A percentile compares a stretch with the other conserved stretches of the same genome.
Evolutionary conservation across 2,888 invertebrate species (phyloP).

Genomic region (Scaptomyza reducta): DNA sequence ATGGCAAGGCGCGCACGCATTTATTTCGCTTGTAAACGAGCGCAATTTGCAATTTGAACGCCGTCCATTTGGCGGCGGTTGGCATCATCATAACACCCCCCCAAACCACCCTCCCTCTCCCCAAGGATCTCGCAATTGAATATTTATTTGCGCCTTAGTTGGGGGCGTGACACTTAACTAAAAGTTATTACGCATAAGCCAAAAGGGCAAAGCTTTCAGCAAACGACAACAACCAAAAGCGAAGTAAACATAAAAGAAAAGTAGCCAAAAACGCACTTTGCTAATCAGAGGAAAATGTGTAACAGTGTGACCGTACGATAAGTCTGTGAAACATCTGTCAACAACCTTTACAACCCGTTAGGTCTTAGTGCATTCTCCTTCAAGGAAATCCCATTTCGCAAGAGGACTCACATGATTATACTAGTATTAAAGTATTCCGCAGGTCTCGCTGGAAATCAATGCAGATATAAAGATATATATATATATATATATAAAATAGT

Average conservation of each 20-base stretch:
- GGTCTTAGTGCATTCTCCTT: too few relatives aligned
- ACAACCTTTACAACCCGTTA: too few relatives aligned
- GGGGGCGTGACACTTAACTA: slow-evolving; percentile 52
- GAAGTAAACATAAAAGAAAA: slow-evolving; percentile 4
- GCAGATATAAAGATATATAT: too few relatives aligned
- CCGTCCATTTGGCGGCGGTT: slow-evolving; percentile 65
- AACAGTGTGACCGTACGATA: slow-evolving; percentile 26
- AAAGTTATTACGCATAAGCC: slow-evolving; percentile 63
- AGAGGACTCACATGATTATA: too few relatives aligned
- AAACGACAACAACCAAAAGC: background rate
- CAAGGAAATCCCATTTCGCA: too few relatives aligned
- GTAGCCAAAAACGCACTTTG: slow-evolving; percentile 34
- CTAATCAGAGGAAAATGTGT: slow-evolving; percentile 27
- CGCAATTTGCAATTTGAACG: slow-evolving; percentile 78
- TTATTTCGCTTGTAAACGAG: slow-evolving; percentile 79
- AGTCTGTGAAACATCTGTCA: too few relatives aligned
- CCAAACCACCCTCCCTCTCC: slow-evolving; percentile 4
- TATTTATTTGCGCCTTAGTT: slow-evolving; percentile 57
- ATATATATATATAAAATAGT: too few relatives aligned
- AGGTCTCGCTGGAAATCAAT: too few relatives aligned
- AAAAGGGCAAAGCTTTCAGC: slow-evolving; percentile 16
- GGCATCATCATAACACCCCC: background rate
- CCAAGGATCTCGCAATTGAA: slow-evolving; percentile 67
- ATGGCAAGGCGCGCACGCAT: slow-evolving; percentile 61
- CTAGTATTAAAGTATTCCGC: too few relatives aligned